A percentile compares a stretch with the other conserved stretches of the same genome.
Evolutionary conservation across 2,888 invertebrate genomes (phyloP).

Genomic region (Drosophila anomelani): DNA sequence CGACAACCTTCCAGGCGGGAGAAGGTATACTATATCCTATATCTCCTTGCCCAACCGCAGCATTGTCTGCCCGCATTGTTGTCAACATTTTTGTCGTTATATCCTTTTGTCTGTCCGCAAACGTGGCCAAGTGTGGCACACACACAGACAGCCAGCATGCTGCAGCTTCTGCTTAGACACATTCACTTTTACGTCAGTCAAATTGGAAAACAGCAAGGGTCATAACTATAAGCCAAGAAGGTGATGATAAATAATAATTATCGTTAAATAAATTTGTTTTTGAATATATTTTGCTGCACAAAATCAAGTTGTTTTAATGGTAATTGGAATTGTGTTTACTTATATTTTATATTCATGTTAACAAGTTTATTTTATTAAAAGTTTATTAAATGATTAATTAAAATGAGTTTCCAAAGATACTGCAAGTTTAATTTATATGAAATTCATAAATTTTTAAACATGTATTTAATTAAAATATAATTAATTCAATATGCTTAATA

Average conservation of each 20-base stretch:
- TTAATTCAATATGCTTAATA: neutral
- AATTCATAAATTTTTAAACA: rapidly evolving
- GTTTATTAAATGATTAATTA: too few relatives aligned
- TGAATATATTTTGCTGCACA: neutral
- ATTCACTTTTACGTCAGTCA: constrained; percentile 46
- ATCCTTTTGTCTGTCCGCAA: constrained; percentile 55
- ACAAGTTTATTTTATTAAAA: neutral
- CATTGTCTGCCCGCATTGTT: constrained; percentile 66
- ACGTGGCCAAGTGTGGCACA: constrained; percentile 54
- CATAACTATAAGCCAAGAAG: neutral
- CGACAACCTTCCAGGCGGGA: constrained; percentile 41
- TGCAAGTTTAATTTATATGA: neutral
- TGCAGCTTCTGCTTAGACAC: constrained; percentile 37
- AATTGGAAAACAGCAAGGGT: constrained; percentile 16
- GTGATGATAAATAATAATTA: neutral
- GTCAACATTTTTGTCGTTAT: constrained; percentile 69
- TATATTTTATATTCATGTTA: neutral
- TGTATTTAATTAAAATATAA: too few relatives aligned
- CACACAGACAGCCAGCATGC: constrained; percentile 20
- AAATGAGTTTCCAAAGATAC: too few relatives aligned
- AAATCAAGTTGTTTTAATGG: neutral
- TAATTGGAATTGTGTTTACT: neutral
- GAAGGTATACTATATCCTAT: neutral
- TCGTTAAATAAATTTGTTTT: neutral
- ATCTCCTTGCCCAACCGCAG: constrained; percentile 23